Conservation (phyloP, 2,797 vertebrate genomes). For the Peromyscus attwateri region DNA sequence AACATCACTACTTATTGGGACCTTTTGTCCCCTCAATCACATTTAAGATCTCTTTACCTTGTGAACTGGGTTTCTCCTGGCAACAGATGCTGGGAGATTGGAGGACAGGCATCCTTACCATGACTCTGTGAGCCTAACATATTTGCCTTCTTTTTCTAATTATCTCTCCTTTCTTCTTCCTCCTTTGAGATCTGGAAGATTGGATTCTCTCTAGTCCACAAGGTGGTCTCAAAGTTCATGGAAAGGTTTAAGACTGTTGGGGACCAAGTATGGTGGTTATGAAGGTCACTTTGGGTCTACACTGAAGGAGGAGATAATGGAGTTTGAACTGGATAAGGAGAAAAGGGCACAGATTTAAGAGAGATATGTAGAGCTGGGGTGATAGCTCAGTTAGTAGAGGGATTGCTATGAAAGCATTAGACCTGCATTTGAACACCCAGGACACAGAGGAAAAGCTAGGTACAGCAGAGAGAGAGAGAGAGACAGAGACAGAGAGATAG, state of each 20-base stretch:
- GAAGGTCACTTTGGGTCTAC: neutral
- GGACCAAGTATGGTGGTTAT: neutral
- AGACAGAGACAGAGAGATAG: too few relatives aligned
- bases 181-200: neutral
- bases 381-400: neutral
- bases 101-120: neutral
- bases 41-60: neutral
- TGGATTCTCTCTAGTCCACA: neutral
- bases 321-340: neutral
- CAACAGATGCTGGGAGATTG: neutral
- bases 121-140: neutral
- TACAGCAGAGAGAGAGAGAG: neutral
- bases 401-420: neutral
- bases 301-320: neutral
- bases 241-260: neutral
- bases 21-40: neutral
- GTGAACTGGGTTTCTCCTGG: neutral
- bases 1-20: neutral
- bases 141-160: neutral
- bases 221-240: neutral
- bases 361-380: neutral
- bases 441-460: neutral
- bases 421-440: neutral
- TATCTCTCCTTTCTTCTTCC: neutral
- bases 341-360: neutral